Conservation (phyloP, 2,113 vertebrate species). For the Rhinogobius similis region DNA sequence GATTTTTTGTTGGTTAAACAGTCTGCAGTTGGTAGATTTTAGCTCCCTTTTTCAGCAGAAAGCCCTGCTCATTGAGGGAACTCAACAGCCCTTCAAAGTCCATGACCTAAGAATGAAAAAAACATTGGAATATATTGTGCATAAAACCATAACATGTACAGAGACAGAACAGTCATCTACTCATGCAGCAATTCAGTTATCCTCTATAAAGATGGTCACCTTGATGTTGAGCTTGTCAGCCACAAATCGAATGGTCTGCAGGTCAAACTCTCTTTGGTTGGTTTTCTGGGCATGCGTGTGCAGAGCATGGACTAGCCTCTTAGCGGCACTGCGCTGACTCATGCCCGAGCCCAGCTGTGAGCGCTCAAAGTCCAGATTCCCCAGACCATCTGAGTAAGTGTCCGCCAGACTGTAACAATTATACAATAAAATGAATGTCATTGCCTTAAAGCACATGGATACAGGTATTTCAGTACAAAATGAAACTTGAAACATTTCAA, state of each 20-base stretch:
- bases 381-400: constrained; percentile 94
- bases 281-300: constrained; percentile 86
- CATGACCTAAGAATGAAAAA: constrained; percentile 76
- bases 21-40: constrained; percentile 93
- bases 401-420: constrained; percentile 83
- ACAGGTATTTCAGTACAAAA: background rate
- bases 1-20: constrained; percentile 67
- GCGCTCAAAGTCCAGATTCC: constrained; percentile 92
- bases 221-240: constrained; percentile 84
- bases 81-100: constrained; percentile 93
- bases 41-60: constrained; percentile 91
- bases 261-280: constrained; percentile 87
- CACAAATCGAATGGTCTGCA: constrained; percentile 85
- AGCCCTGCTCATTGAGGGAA: constrained; percentile 95
- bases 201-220: constrained; percentile 66
- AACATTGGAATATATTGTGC: background rate
- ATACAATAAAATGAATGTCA: background rate
- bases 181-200: background rate
- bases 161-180: background rate
- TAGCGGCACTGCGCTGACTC: constrained; percentile 91
- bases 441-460: background rate
- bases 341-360: constrained; percentile 96
- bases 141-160: background rate
- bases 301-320: constrained; percentile 87
- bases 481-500: constrained; percentile 42